phyloP scores from a whole-genome alignment of 2,797 vertebrate species.

The Graptemys geographica region DNA sequence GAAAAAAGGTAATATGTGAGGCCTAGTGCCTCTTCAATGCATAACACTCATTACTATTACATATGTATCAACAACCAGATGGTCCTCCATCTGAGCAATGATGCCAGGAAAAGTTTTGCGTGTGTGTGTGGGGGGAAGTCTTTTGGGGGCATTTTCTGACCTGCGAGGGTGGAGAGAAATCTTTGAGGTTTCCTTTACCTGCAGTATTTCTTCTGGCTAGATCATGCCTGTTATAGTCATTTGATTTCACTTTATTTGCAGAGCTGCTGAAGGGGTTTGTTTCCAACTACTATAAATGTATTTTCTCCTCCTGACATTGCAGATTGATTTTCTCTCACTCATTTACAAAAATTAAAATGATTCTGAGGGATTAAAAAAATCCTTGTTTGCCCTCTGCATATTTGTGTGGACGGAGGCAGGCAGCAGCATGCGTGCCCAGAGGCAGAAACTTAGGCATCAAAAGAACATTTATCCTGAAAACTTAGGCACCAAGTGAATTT shows the following conservation, averaged over 20 bases:
- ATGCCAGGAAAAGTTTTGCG: not conserved
- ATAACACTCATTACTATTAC: not conserved
- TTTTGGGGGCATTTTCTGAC: not conserved
- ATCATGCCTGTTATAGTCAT: slow-evolving; percentile 14
- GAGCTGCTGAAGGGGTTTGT: not conserved
- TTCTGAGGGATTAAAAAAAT: not conserved
- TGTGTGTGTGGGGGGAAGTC: too few species aligned
- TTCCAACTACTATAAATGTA: not conserved
- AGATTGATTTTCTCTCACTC: not conserved
- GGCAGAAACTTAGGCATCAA: too few species aligned
- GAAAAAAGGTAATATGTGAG: not conserved
- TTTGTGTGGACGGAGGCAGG: not conserved
- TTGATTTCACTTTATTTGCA: slow-evolving; percentile 40
- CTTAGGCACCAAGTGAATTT: too few species aligned
- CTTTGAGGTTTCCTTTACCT: slow-evolving; percentile 6
- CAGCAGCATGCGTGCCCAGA: too few species aligned
- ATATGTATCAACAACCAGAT: not conserved
- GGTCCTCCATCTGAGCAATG: too few species aligned
- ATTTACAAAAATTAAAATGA: not conserved
- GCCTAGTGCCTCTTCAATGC: not conserved
- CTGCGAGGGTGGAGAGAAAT: not conserved
- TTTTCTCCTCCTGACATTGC: not conserved
- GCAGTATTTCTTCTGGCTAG: too few species aligned
- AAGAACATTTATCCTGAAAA: too few species aligned
- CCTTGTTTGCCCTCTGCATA: not conserved